Base-by-base conservation (phyloP, 2,113 vertebrate species). In the Hippoglossus stenolepis region DNA sequence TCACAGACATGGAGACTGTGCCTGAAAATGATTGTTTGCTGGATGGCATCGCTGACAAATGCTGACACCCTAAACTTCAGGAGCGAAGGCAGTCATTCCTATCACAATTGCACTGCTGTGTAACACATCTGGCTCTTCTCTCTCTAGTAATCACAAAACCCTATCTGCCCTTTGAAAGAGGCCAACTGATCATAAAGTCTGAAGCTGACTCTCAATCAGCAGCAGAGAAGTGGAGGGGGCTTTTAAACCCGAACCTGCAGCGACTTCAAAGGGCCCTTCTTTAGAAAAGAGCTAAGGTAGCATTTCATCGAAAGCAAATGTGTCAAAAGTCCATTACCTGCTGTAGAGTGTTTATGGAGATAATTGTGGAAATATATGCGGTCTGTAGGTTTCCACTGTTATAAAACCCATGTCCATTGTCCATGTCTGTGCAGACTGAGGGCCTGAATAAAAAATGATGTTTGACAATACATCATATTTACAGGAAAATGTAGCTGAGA, bases 301-400 rank as follows among this genome's bases (percentile, higher is more conserved):
- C 23, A 67, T 76, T 88, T 88, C 72, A 49, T 65, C 83, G 84
- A 77, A 87, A 77, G 85, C 77, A 83, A 91, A 88, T 87, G 82
- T 84, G 87, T 77, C 83, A 63, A 68, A 90, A 91, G 85, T 91
- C 89, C 85, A 90, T 90, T 90, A 91, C 87, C 80, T 79, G 61
- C 78, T 69, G 83, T 35, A 74, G 77, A 88, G 84, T 65, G 63
- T 68, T 87, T 91, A 90, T 89, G 68, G 87, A 85, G 82, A 88
- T 83, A 80, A 90, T 83, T 83, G 79, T 77, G 56, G 57, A 83
- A 85, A 79, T 38, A 60, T 81, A 64, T 51, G 13, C 3, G 1
- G 53, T 47, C 5, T 61, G 61, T 38, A 45, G 60, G 35, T 61
- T 65, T 62, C 59, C 65, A 66, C 38, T 21, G 21, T 45, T 62